Evolutionary conservation across 1,140 invertebrate species (phyloP), one percentile per base, ranked within the genome.

Genomic region (Pseudomyrmex dendroicus): DNA sequence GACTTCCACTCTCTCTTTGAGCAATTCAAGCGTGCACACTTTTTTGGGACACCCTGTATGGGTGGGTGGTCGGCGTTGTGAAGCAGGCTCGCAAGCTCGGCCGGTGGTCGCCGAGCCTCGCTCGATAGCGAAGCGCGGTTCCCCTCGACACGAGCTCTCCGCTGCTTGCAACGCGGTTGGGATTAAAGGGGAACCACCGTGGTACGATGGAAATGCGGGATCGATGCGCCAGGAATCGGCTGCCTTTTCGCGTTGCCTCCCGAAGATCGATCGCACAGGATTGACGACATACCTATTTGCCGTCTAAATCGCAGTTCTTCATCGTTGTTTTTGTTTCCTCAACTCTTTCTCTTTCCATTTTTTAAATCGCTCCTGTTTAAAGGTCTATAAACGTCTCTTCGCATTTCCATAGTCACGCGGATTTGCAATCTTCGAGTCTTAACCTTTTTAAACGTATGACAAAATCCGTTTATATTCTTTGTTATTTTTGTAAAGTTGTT

Each of bases 61-160:
- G 59, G 57, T 52, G 80, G 62, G 86, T 84, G 68, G 73, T 88
- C 73, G 68, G 63, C 22, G 72, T 64, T 76, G 80, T 66, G 76
- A 78, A 68, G 82, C 82, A 88, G 85, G 85, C 73, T 84, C 77
- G 82, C 82, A 90, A 89, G 91, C 91, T 90, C 82, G 86, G 80
- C 82, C 87, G 86, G 89, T 91, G 89, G 92, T 90, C 89, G 89
- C 80, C 88, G 83, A 91, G 90, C 82, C 86, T 88, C 93, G 93
- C 92, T 94, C 92, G 92, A 93, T 94, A 94, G 91, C 91, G 88
- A 92, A 93, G 91, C 91, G 90, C 89, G 92, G 90, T 92, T 91
- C 91, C 91, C 92, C 91, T 91, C 91, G 89, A 90, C 90, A 84
- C 73, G 87, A 91, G 92, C 91, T 93, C 90, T 93, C 90, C 87